A percentile compares a stretch with the other conserved stretches of the same genome.
Conservation (phyloP, 2,113 vertebrate genomes). For the Catharus minimus region DNA sequence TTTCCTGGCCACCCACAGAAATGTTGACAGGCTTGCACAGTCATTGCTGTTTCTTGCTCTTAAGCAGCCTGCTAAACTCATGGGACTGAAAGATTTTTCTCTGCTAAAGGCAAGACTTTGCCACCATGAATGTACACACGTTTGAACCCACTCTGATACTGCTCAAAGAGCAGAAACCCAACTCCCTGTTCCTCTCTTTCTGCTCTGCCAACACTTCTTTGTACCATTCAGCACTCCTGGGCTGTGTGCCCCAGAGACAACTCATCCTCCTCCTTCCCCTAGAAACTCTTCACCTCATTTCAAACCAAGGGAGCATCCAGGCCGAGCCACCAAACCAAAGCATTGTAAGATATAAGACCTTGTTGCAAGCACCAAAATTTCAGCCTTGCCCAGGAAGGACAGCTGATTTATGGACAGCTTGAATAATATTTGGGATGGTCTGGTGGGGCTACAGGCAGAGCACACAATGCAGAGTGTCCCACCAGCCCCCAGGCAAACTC, state of each 20-base stretch:
- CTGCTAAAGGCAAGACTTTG: neutral
- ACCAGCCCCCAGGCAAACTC: conserved; percentile 74
- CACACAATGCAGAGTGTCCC: conserved; percentile 63
- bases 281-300: neutral
- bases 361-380: conserved; percentile 15
- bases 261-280: neutral
- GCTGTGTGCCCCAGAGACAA: neutral
- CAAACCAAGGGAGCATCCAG: neutral
- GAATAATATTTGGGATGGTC: conserved; percentile 33
- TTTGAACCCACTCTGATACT: neutral
- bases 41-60: neutral
- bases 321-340: neutral
- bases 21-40: neutral
- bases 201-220: neutral
- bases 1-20: neutral
- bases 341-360: neutral
- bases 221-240: neutral
- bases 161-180: neutral
- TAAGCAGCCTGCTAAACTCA: neutral
- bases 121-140: neutral
- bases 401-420: conserved; percentile 13
- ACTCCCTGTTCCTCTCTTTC: neutral
- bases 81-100: neutral
- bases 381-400: conserved; percentile 30
- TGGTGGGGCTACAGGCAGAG: conserved; percentile 21